phyloP scores from a whole-genome alignment of 2,797 vertebrate species.

The Anas georgica region DNA sequence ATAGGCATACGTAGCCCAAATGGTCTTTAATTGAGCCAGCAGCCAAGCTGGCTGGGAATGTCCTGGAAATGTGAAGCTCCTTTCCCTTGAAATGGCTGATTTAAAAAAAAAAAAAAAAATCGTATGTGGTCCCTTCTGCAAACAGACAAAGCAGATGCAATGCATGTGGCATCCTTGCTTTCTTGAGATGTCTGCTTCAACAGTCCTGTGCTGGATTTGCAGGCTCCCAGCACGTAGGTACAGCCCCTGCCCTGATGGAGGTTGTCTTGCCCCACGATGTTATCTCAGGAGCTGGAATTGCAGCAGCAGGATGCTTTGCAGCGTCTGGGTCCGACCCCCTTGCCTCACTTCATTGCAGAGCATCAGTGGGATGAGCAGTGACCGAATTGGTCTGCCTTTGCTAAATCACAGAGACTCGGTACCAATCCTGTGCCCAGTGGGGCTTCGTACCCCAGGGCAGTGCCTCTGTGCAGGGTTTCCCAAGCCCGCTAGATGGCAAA shows the following conservation, averaged over 20 bases:
- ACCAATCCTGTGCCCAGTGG: not conserved
- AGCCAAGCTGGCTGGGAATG: not conserved
- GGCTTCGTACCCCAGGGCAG: not conserved
- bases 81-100: not conserved
- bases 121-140: not conserved
- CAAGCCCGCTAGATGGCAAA: constrained; percentile 65
- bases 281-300: not conserved
- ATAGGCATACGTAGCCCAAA: not conserved
- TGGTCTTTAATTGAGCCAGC: not conserved
- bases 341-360: not conserved
- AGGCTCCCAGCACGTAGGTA: fast-evolving
- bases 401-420: not conserved
- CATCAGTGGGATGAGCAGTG: not conserved
- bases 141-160: not conserved
- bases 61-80: not conserved
- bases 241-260: not conserved
- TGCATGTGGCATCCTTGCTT: not conserved
- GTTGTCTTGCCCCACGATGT: not conserved
- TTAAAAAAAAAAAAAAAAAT: not conserved
- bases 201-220: not conserved
- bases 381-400: not conserved
- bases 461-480: not conserved
- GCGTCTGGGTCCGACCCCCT: not conserved
- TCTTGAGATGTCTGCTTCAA: not conserved
- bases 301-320: not conserved